Evolutionary conservation across 2,888 invertebrate genomes (phyloP), one percentile per base, ranked within the genome.

Genomic region (Rhingia rostrata): DNA sequence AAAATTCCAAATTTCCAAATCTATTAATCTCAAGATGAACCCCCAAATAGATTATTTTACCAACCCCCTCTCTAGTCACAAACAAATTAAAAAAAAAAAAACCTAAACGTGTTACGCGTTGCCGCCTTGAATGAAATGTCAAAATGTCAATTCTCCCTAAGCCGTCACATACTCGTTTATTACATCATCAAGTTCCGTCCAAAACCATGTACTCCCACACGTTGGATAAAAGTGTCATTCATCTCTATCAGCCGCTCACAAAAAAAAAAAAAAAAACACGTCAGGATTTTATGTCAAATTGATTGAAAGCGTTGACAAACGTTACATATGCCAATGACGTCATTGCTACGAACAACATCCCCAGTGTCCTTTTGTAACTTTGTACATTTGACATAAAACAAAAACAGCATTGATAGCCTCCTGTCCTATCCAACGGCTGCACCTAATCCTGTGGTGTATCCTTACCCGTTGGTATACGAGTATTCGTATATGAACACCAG

Each of bases 251-350:
- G 7, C 5, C 7, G n/a, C 5, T 4, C 9, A 4, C 14, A 6
- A 14, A 10, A n/a, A n/a, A n/a, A n/a, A 49, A 2, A 22, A n/a
- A 35, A 14, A 12, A 10, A n/a, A 45, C 22, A 45, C 37, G 63
- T 37, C 30, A 47, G 47, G 33, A 70, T 35, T 60, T 60, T 51
- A 70, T 70, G 60, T 51, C 60, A 51, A 30, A 12, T 54, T 73
- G 45, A 73, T 73, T 63, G 73, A 54, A 54, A 54, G 22, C 54
- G 12, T 6, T 6, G 12, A 39, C 53, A 22, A 22, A 22, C 22
- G 22, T 22, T 22, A 41, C 43, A 9, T 6, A 45, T n/a, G 22
- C 32, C 10, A 53, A 53, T 61, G 72, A 53, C 72, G 53, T 22
- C 22, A 22, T 22, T 22, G 33, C 41, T 14, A 35, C 33, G 6